Evolutionary conservation across 2,797 vertebrate genomes (phyloP), one percentile per base, ranked within the genome.

Genomic region (Clamator glandarius): DNA sequence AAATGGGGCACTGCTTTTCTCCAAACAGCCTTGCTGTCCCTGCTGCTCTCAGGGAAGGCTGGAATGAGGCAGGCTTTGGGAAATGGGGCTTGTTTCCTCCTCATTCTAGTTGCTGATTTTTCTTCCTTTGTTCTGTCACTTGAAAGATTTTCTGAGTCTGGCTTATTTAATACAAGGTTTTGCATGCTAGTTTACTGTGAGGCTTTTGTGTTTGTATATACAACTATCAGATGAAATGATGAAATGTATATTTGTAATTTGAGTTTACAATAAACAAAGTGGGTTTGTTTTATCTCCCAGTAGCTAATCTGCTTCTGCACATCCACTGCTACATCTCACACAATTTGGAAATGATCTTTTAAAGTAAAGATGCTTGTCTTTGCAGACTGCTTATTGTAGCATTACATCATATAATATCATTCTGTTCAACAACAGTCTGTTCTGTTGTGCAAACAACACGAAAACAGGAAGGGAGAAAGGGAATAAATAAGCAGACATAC

Each of bases 361-460:
- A 73, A 76, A 82, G 68, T 31, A 70, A 89, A 67, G 72, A 73
- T 58, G 46, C 18, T 77, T 89, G 72, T n/a, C 61, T 82, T 84
- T 88, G 63, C 93, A 74, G 83, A 6, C 39, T 74, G 48, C 52
- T 88, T 82, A 76, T 69, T 70, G 86, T 74, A 80, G 36, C 64
- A 70, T 84, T 79, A 74, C 52, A 46, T 44, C 1, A 4, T 52
- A 48, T 78, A 67, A 90, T 64, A 62, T 7, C 11, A 13, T 73
- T 84, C 63, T 90, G 70, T 78, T 83, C 89, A 82, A 74, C 57
- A 81, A 1, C 29, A 4, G 35, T 42, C 81, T 26, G 19, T 51
- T 89, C 74, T 87, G 42, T 42, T 95, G 81, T 77, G 83, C 73
- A 84, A 92, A 95, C 86, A 69, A 15, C 75, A 72, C 29, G 9